Evolutionary conservation across 2,113 vertebrate species (phyloP), one percentile per base, ranked within the genome.

Genomic region (Gobiocypris rarus): DNA sequence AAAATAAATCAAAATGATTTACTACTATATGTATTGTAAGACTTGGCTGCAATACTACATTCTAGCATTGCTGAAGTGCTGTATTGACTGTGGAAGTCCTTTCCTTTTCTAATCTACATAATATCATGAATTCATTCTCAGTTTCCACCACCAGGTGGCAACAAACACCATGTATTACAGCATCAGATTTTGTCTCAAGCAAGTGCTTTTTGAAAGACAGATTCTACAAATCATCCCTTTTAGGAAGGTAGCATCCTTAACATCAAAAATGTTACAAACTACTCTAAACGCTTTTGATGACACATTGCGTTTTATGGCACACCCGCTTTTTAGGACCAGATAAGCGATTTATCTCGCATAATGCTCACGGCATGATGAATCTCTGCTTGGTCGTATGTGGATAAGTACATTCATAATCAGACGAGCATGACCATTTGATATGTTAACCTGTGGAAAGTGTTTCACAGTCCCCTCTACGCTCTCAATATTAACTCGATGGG

Each of bases 111-210:
- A 3, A n/a, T 45, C 0, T 24, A 7, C 22, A 71, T 1, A 69
- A 69, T 26, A 17, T 7, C 17, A 75, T 59, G 13, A 31, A 45
- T 73, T 13, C 14, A 52, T 75, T 15, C 28, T n/a, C 26, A 56
- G 4, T 56, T 34, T 19, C 8, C 31, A 45, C 87, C 87, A 88
- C 76, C 45, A 88, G 87, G 76, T 88, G 87, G 87, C 87, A 86
- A 81, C 82, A 82, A 82, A 86, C 73, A 73, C 87, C 84, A 81
- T 65, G 5, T 69, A 9, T 83, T 81, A 43, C 48, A 73, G 15
- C n/a, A 17, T 38, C 19, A 43, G 43, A 5, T 11, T 3, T 34
- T 1, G 19, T 56, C 17, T 26, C 43, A 19, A 3, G 11, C 19
- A 14, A 43, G 4, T 11, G 34, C 34, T 4, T 59, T 59, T n/a